Evolutionary conservation across 2,797 vertebrate genomes (phyloP).

Genomic region (Sebastes ruberrimus): DNA sequence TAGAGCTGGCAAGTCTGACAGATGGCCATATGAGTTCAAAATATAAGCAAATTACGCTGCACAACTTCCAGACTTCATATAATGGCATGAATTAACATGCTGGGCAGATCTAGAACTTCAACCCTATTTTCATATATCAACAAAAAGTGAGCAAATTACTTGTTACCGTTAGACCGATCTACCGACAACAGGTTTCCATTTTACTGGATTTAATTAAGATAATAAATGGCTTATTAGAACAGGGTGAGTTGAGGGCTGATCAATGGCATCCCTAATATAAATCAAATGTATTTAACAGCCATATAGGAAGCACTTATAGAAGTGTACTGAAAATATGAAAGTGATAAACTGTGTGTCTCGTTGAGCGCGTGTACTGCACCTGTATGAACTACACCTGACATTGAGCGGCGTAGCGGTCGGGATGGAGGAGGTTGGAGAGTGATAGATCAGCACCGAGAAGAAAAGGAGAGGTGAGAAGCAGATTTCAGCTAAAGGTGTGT

Average conservation of each 20-base stretch:
- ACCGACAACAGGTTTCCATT: neutral
- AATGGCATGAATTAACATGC: neutral
- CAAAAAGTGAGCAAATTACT: neutral
- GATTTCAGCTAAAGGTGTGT: conserved; percentile 45
- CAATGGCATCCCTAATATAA: neutral
- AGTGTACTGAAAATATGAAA: neutral
- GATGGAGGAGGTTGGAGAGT: conserved; percentile 11
- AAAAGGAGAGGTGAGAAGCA: conserved; percentile 20
- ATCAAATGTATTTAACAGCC: neutral
- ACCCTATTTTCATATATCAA: too few species aligned
- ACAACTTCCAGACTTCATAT: neutral
- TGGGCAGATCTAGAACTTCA: neutral
- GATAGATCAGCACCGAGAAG: conserved; percentile 19
- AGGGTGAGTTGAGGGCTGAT: neutral
- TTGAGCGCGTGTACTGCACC: neutral
- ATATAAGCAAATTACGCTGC: neutral
- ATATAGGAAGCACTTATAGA: neutral
- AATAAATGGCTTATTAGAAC: neutral
- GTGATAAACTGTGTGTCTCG: neutral
- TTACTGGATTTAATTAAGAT: neutral
- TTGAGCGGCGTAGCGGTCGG: neutral
- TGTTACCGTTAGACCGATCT: neutral
- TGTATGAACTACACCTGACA: conserved; percentile 33
- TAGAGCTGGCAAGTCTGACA: too few species aligned
- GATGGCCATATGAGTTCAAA: neutral